These are phyloP conservation scores for Pangasianodon gigas DNA, from an alignment of 2,113 vertebrate genomes.

Conservation along the genomic window DNA sequence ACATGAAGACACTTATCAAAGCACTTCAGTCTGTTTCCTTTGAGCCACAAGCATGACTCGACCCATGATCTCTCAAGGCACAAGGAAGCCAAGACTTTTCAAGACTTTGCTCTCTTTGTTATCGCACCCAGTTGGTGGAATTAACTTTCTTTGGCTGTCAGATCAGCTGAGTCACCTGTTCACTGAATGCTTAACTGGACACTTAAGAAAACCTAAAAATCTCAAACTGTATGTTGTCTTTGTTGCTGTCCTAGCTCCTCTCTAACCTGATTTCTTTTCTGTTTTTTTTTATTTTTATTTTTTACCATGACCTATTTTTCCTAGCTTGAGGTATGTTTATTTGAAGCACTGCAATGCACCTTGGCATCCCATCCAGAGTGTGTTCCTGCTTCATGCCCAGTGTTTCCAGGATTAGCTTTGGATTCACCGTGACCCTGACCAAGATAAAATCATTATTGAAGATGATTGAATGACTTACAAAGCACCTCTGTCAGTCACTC, in stretches of 20 bases:
- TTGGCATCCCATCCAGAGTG: background rate
- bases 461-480: background rate
- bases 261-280: background rate
- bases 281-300: background rate
- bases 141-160: background rate
- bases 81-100: background rate
- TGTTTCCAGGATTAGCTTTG: background rate
- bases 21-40: background rate
- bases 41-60: background rate
- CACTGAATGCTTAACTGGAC: background rate
- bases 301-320: background rate
- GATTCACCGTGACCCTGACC: background rate
- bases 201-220: background rate
- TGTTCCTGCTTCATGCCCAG: background rate
- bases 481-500: background rate
- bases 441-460: too few species aligned
- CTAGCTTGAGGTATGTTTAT: background rate
- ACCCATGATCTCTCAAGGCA: background rate
- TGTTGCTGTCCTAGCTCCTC: background rate
- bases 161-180: background rate
- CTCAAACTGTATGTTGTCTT: background rate
- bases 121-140: background rate
- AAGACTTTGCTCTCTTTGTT: background rate
- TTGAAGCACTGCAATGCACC: background rate
- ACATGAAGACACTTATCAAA: background rate